Evolutionary conservation across 1,140 invertebrate species (phyloP).

Genomic region (Saccostrea cuccullata): DNA sequence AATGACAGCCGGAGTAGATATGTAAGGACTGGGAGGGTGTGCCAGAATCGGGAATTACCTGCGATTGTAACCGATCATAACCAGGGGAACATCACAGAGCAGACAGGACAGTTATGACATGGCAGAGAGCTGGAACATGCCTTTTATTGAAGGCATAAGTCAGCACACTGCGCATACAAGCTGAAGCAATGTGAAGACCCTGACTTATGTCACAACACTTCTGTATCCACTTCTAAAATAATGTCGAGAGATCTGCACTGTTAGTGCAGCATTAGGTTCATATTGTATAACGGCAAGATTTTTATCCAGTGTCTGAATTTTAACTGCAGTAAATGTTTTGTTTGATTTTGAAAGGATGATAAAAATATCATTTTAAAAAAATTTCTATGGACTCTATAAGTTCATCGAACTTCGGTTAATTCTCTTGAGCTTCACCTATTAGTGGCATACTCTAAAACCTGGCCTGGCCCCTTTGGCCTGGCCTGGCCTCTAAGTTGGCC

Average conservation of each 20-base stretch:
- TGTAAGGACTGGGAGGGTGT: not conserved
- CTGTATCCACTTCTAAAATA: not conserved
- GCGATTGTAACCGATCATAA: not conserved
- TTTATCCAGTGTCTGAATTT: not conserved
- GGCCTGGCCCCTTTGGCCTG: too few relatives aligned
- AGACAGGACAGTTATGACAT: not conserved
- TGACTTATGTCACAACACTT: not conserved
- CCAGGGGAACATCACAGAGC: not conserved
- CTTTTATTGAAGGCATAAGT: slow-evolving; percentile 18
- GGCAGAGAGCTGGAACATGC: not conserved
- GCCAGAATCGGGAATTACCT: not conserved
- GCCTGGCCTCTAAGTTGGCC: too few relatives aligned
- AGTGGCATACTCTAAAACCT: too few relatives aligned
- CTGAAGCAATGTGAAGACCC: not conserved
- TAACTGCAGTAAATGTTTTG: not conserved
- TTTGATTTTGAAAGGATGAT: not conserved
- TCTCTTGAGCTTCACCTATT: not conserved
- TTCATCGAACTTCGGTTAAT: not conserved
- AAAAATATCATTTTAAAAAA: not conserved
- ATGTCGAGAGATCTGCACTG: not conserved
- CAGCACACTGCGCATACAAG: not conserved
- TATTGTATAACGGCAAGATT: not conserved
- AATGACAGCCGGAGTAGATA: not conserved
- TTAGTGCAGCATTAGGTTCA: not conserved
- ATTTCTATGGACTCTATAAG: not conserved